phyloP scores from a whole-genome alignment of 2,888 invertebrate genomes.

The Acanthosepion esculentum region DNA sequence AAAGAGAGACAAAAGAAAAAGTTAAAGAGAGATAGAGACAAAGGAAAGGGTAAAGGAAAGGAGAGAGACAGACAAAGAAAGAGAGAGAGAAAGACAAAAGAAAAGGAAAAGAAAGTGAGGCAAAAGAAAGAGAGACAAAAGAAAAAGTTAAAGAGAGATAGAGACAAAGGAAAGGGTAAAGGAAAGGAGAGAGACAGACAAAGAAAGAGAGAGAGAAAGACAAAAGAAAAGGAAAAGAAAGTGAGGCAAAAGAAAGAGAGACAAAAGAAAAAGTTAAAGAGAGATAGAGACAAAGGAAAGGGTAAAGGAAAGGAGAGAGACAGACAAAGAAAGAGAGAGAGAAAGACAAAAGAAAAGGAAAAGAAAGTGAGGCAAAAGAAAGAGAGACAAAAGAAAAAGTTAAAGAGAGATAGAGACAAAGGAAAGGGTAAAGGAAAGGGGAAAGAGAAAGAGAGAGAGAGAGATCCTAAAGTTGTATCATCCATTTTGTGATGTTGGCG shows the following conservation, averaged over 20 bases:
- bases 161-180: too few species aligned
- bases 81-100: neutral
- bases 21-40: neutral
- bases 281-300: neutral
- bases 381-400: neutral
- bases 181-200: too few species aligned
- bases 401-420: too few species aligned
- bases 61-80: too few species aligned
- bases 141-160: neutral
- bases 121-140: too few species aligned
- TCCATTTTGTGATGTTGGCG: too few species aligned
- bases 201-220: neutral
- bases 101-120: neutral
- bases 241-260: neutral
- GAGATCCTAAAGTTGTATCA: neutral
- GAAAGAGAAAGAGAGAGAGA: neutral
- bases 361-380: neutral
- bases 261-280: neutral
- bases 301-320: too few species aligned
- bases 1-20: too few species aligned
- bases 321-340: neutral
- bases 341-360: neutral
- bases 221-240: neutral
- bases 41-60: too few species aligned
- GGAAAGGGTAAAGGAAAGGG: neutral